Percentiles rank a stretch among this genome's conserved stretches.
These are phyloP conservation scores for Aptenodytes forsteri DNA, from an alignment of 2,113 vertebrate species.

Conservation along the genomic window DNA sequence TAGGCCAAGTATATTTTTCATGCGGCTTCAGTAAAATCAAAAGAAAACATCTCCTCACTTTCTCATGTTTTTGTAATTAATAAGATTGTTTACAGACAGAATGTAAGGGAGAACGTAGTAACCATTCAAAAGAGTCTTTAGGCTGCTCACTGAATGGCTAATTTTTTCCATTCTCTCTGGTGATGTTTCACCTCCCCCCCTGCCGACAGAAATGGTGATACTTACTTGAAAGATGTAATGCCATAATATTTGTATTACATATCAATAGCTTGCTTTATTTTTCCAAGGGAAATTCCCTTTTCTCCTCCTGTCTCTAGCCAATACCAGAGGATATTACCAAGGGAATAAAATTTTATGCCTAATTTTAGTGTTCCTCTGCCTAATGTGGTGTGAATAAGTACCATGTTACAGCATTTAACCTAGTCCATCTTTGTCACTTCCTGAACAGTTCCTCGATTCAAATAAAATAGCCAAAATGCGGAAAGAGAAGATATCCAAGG, in stretches of 20 bases:
- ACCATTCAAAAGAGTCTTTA: neutral
- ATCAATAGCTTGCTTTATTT: slow-evolving; percentile 35
- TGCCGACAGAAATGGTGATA: neutral
- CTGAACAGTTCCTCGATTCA: neutral
- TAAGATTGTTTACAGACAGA: neutral
- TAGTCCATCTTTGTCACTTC: slow-evolving; percentile 37
- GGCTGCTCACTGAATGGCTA: neutral
- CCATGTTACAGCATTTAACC: slow-evolving; percentile 64
- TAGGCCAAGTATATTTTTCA: neutral
- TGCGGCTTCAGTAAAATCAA: neutral
- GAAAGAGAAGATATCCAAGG: neutral
- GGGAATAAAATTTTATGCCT: slow-evolving; percentile 72
- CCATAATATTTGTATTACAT: neutral
- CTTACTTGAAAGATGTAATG: neutral
- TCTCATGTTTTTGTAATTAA: neutral
- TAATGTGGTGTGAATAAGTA: slow-evolving; percentile 69
- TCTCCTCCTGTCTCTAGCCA: slow-evolving; percentile 23
- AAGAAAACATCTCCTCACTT: neutral
- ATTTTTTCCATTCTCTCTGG: neutral
- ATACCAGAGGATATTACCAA: slow-evolving; percentile 48
- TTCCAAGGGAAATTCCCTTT: slow-evolving; percentile 45
- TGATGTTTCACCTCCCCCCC: neutral
- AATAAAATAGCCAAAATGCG: neutral
- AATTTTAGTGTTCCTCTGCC: slow-evolving; percentile 65
- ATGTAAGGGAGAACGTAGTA: neutral